phyloP scores from a whole-genome alignment of 2,797 vertebrate genomes.

The Trachops cirrhosus region DNA sequence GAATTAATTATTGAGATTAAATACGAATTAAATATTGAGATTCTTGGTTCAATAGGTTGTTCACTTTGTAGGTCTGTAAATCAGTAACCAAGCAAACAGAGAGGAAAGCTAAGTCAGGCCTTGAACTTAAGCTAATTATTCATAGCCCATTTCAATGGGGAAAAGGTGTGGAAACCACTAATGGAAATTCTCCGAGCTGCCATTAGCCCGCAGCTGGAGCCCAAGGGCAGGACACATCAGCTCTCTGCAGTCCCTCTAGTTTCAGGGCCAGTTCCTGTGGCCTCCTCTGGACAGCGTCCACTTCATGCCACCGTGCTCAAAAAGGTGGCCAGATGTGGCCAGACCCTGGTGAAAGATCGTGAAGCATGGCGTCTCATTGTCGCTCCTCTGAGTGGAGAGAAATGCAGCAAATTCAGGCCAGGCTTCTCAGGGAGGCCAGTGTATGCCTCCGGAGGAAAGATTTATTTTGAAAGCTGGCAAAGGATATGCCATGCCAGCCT shows the following conservation, averaged over 20 bases:
- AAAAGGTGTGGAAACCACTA: neutral
- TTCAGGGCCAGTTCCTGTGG: neutral
- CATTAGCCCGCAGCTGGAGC: neutral
- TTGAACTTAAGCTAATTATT: neutral
- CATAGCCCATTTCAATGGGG: neutral
- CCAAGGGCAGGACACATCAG: neutral
- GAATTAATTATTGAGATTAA: neutral
- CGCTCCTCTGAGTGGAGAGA: neutral
- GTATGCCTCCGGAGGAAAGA: neutral
- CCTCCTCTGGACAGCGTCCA: neutral
- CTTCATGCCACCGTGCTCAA: neutral
- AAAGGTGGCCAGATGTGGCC: neutral
- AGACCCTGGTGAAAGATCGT: neutral
- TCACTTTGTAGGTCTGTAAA: neutral
- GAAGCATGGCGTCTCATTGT: rapidly evolving
- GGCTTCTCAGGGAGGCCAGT: neutral
- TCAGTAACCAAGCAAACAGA: neutral
- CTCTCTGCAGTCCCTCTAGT: rapidly evolving
- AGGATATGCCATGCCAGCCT: slow-evolving; percentile 23
- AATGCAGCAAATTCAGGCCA: neutral
- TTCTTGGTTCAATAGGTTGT: neutral
- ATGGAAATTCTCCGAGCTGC: neutral
- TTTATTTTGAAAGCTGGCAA: slow-evolving; percentile 40
- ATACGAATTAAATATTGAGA: neutral
- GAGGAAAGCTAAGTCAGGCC: neutral